phyloP scores from a whole-genome alignment of 2,797 vertebrate species.

The Mormyrus proboscirostris region DNA sequence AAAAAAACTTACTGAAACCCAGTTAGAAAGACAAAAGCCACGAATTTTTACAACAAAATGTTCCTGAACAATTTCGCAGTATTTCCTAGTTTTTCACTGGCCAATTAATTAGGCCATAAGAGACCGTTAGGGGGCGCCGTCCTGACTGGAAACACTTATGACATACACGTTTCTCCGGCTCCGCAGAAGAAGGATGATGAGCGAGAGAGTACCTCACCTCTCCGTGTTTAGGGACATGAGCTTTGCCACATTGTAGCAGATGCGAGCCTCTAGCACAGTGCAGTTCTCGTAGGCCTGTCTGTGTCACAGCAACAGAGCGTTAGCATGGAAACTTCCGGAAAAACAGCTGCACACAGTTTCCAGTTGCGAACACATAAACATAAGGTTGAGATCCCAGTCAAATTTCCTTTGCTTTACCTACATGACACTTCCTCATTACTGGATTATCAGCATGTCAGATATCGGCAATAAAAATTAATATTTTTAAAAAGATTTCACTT shows the following conservation, averaged over 20 bases:
- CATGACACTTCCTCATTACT: not conserved
- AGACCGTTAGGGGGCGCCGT: not conserved
- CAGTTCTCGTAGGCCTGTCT: conserved; percentile 92
- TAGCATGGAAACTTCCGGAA: not conserved
- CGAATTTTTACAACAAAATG: not conserved
- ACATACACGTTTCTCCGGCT: not conserved
- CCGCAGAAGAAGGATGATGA: not conserved
- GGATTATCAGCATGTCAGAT: not conserved
- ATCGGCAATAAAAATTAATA: not conserved
- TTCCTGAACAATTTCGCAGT: not conserved
- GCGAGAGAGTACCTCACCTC: conserved; percentile 58
- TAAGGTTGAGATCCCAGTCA: not conserved
- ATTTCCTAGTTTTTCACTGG: not conserved
- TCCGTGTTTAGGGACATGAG: conserved; percentile 87
- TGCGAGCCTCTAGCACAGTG: conserved; percentile 83
- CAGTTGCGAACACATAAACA: not conserved
- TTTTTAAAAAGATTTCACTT: not conserved
- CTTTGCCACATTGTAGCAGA: conserved; percentile 88
- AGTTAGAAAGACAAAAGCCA: not conserved
- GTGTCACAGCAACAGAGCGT: conserved; percentile 23
- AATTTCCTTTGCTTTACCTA: not conserved
- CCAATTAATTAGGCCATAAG: not conserved
- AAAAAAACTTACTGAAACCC: not conserved
- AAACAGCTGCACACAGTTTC: not conserved
- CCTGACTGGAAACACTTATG: no score